Conservation (phyloP, 2,113 vertebrate genomes). For the Spea multiplicata region DNA sequence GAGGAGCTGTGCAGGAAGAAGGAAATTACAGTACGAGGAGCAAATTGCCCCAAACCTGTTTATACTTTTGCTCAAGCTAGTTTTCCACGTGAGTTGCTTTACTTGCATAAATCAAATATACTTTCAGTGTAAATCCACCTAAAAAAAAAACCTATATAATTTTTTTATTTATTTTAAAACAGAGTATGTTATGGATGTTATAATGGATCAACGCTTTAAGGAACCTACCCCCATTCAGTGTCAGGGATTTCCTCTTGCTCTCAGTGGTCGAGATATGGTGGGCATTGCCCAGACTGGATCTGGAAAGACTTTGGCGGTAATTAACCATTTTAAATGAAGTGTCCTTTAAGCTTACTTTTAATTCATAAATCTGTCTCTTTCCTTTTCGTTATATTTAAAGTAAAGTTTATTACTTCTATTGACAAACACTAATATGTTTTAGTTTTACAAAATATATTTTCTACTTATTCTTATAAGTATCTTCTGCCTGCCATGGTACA, state of each 20-base stretch:
- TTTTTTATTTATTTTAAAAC: conserved; percentile 23
- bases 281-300: conserved; percentile 98
- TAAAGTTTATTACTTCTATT: conserved; percentile 28
- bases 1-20: conserved; percentile 89
- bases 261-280: conserved; percentile 96
- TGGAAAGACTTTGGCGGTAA: conserved; percentile 91
- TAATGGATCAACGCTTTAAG: conserved; percentile 91
- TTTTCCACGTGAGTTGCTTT: conserved; percentile 86
- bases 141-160: too few relatives aligned
- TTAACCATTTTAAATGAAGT: conserved; percentile 37
- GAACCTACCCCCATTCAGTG: conserved; percentile 96
- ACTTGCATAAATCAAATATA: too few relatives aligned
- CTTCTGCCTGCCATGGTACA: conserved; percentile 95
- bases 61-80: conserved; percentile 88
- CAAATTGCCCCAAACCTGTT: conserved; percentile 85
- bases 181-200: conserved; percentile 94
- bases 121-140: too few relatives aligned
- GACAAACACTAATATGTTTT: conserved; percentile 11
- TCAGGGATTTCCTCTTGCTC: conserved; percentile 90
- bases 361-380: background rate
- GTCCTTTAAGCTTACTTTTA: too few relatives aligned
- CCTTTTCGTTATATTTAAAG: conserved; percentile 54
- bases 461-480: conserved; percentile 70
- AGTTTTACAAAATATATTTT: background rate
- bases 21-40: conserved; percentile 88